phyloP scores from a whole-genome alignment of 1,140 invertebrate species.

The Lepidurus arcticus region DNA sequence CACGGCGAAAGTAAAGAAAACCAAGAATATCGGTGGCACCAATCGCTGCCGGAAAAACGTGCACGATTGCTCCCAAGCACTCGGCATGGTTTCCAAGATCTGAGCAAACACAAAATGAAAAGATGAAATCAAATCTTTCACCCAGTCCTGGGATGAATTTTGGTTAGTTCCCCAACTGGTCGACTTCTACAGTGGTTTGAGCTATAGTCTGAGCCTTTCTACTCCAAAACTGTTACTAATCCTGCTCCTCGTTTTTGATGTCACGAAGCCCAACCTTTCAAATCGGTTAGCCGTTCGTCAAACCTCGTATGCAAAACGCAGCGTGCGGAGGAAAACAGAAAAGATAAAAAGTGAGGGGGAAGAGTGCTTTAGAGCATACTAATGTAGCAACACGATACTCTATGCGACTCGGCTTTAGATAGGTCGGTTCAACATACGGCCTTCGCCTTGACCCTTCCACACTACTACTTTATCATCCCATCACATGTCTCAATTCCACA shows the following conservation, averaged over 20 bases:
- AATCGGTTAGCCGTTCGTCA: not conserved
- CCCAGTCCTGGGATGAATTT: not conserved
- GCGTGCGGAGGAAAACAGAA: not conserved
- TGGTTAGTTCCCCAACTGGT: not conserved
- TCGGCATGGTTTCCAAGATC: not conserved
- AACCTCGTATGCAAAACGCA: not conserved
- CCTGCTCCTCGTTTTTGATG: not conserved
- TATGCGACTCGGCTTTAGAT: not conserved
- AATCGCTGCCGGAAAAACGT: constrained; percentile 41
- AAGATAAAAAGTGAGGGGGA: constrained; percentile 4
- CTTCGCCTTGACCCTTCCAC: not conserved
- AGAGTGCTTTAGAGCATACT: constrained; percentile 9
- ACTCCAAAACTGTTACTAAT: not conserved
- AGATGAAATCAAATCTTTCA: not conserved
- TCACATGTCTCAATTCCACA: not conserved
- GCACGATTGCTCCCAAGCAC: not conserved
- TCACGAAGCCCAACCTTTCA: not conserved
- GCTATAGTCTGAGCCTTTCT: not conserved
- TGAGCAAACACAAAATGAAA: not conserved
- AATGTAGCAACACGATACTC: constrained; percentile 8
- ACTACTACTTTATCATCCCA: not conserved
- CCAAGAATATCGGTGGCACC: constrained; percentile 44
- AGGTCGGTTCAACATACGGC: not conserved
- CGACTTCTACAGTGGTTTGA: not conserved
- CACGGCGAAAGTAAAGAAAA: constrained; percentile 42